phyloP scores from a whole-genome alignment of 2,113 vertebrate species.

The Myotis yumanensis region DNA sequence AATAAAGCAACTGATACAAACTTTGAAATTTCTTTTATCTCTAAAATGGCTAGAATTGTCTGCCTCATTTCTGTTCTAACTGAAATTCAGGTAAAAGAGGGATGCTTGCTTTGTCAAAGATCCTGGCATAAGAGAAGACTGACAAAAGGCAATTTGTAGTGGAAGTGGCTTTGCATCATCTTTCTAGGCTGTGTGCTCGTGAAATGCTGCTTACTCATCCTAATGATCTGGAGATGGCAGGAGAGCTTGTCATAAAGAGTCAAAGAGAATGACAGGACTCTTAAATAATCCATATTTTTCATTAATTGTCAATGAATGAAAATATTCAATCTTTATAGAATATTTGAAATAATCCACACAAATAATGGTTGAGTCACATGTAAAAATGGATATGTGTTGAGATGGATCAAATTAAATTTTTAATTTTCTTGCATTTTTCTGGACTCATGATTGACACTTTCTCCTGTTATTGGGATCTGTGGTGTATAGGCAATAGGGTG shows the following conservation, averaged over 20 bases:
- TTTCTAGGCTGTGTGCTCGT: background rate
- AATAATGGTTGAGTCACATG: background rate
- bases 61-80: background rate
- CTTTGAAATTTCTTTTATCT: background rate
- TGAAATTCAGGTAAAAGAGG: background rate
- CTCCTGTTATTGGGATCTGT: background rate
- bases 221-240: background rate
- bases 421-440: background rate
- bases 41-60: background rate
- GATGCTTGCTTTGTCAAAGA: background rate
- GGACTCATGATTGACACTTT: background rate
- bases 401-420: background rate
- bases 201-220: background rate
- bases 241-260: background rate
- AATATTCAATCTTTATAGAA: background rate
- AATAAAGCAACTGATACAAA: background rate
- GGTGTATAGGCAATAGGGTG: background rate
- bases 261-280: background rate
- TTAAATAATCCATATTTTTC: background rate
- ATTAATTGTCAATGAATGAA: background rate
- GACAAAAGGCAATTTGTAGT: background rate
- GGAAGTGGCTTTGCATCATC: background rate
- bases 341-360: background rate
- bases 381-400: background rate
- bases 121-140: background rate